Evolutionary conservation across 2,797 vertebrate genomes (phyloP).

Genomic region (Notolepis coatsorum): DNA sequence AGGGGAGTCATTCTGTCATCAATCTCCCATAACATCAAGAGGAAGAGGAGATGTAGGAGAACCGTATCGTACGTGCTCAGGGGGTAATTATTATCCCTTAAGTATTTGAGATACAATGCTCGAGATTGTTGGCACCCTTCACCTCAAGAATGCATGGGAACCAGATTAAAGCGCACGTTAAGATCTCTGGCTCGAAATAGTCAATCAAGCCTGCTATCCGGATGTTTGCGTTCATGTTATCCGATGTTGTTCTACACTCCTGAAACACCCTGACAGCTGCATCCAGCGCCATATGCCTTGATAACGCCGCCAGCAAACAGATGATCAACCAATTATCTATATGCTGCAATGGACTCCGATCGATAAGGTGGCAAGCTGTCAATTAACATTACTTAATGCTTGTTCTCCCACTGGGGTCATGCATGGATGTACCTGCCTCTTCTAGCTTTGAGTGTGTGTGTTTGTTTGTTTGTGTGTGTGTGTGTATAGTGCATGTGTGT

Average conservation of each 20-base stretch:
- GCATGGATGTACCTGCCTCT: conserved; percentile 14
- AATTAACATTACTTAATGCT: conserved; percentile 21
- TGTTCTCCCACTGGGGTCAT: conserved; percentile 23
- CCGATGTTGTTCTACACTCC: conserved; percentile 42
- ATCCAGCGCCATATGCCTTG: conserved; percentile 14
- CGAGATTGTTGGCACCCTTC: background rate
- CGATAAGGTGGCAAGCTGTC: conserved; percentile 36
- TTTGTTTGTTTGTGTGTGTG: background rate
- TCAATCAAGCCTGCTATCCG: conserved; percentile 18
- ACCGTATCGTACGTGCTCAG: conserved; percentile 4
- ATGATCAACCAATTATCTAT: conserved; percentile 37
- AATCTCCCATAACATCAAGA: conserved; percentile 59
- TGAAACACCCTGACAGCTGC: conserved; percentile 24
- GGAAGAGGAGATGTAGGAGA: conserved; percentile 44
- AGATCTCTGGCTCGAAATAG: conserved; percentile 12
- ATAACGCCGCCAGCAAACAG: conserved; percentile 32
- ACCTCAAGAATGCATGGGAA: conserved; percentile 25
- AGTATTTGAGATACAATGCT: conserved; percentile 17
- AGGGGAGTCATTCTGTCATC: conserved; percentile 62
- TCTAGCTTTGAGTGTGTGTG: conserved; percentile 16
- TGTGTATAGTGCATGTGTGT: background rate
- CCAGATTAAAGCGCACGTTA: conserved; percentile 13
- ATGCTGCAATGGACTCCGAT: conserved; percentile 32
- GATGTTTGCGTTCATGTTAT: conserved; percentile 51
- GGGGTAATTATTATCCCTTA: conserved; percentile 24